Evolutionary conservation across 2,113 vertebrate species (phyloP), one percentile per base, ranked within the genome.

Genomic region (Oostethus manadensis): DNA sequence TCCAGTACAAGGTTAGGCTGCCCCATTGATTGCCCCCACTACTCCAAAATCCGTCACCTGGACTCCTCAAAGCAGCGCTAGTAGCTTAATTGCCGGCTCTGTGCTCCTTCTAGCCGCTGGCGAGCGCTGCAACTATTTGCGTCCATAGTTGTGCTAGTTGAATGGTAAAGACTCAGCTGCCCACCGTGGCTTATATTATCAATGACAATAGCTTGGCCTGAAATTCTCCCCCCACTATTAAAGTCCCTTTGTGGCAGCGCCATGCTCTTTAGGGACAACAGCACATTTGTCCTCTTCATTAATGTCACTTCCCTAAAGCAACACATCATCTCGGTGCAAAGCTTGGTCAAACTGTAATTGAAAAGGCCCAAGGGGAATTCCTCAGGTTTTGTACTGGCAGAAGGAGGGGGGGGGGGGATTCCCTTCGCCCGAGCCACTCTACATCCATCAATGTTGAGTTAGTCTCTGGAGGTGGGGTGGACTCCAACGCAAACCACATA

Each of bases 291-390:
- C 86, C 84, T 57, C 57, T 75, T 63, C 68, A 87, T 80, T 88
- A 84, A 82, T 77, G 80, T 87, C 79, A 78, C 51, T 51, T 75
- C 74, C 71, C 83, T 85, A 80, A 86, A 85, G 80, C 80, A 78
- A 88, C 86, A 86, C 66, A 83, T 85, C 86, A 81, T 84, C 71
- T 72, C 77, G 72, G 66, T 63, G 73, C 49, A 66, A 60, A 60
- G 79, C 85, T 86, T 61, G 73, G 81, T 77, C 81, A 74, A 86
- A 83, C 79, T 80, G 84, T 89, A 89, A 89, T 85, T 90, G 83
- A 90, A 90, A 90, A 79, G 76, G 81, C 88, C 86, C 80, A 71
- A 70, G 84, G 86, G 87, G 81, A 83, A 86, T 81, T 89, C 84
- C 68, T 67, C 49, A 60, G 68, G 38, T 76, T 80, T 55, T 21